Base-by-base conservation (phyloP, 1,140 invertebrate species). In the Idris sp. region DNA sequence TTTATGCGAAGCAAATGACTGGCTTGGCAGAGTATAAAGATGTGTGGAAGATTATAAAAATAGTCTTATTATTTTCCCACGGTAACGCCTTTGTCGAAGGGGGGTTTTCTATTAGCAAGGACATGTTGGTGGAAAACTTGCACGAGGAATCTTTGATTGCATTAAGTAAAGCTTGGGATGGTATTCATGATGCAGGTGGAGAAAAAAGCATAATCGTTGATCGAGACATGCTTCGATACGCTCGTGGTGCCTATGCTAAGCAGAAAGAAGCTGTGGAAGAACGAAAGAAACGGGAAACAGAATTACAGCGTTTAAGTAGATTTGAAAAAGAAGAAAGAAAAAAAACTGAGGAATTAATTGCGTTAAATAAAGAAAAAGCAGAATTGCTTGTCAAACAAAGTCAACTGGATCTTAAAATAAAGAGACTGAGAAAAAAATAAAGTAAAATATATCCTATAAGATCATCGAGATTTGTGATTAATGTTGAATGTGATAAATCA, bases 101-200 rank as follows among this genome's bases (percentile, higher is more conserved):
- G 8, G 26, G 26, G n/a, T 8, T 48, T 48, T 48, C 26, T 4
- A 28, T 4, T 28, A 28, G n/a, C 14, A 46, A 59, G 9, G 40
- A 59, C 7, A 59, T 59, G 54, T 46, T 59, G 18, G 54, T 53
- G 18, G 48, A 53, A 15, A 53, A 53, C 13, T 22, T 53, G 9
- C 48, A 53, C 5, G 18, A 53, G 35, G 48, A 38, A 25, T 7
- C 48, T 26, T 25, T 53, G 7, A 15, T 53, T 25, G 48, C 48
- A 15, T 10, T 53, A 22, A 53, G 33, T 6, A 53, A 35, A 53
- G 33, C 31, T 14, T 59, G 30, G 54, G 54, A 59, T 36, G 54
- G 54, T 2, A 46, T 59, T 16, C 41, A 38, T 4, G 54, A 59
- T 46, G 54, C 54, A 36, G 40, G 40, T 46, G 54, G 54, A 18